Conservation (phyloP, 2,888 invertebrate species). For the Onthophagus sagittarius region DNA sequence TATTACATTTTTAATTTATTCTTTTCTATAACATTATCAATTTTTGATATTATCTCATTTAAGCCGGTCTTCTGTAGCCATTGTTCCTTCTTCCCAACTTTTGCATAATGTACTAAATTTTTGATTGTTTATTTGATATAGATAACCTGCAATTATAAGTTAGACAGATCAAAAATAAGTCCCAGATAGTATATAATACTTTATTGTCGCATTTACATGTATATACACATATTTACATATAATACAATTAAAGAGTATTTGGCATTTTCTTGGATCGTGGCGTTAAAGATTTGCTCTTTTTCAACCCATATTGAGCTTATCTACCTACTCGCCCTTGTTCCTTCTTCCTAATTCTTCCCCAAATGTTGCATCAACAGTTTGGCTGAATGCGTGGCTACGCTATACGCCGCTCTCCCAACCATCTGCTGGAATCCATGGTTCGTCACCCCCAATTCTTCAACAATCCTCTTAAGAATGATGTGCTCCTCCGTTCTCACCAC, state of each 20-base stretch:
- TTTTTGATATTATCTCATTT: too few species aligned
- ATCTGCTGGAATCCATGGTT: background rate
- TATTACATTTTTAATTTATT: too few species aligned
- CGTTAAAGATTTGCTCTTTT: background rate
- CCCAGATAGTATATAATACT: too few species aligned
- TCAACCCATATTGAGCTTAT: background rate
- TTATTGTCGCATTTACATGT: background rate
- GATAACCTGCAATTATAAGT: too few species aligned
- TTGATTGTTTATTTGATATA: too few species aligned
- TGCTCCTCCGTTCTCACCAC: background rate
- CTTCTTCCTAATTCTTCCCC: background rate
- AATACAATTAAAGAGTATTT: background rate
- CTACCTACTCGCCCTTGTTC: background rate
- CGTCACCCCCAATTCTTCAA: background rate
- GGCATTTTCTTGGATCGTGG: background rate
- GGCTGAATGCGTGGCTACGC: background rate
- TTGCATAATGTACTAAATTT: too few species aligned
- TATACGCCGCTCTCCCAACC: background rate
- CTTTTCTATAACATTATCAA: too few species aligned
- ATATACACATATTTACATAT: background rate
- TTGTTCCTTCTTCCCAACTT: too few species aligned
- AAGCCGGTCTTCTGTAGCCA: too few species aligned
- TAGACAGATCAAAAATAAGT: too few species aligned
- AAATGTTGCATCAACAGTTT: background rate
- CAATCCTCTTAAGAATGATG: background rate